Percentiles rank a stretch among this genome's conserved stretches.
These are phyloP conservation scores for Tapirus indicus DNA, from an alignment of 2,797 vertebrate genomes.

Conservation along the genomic window DNA sequence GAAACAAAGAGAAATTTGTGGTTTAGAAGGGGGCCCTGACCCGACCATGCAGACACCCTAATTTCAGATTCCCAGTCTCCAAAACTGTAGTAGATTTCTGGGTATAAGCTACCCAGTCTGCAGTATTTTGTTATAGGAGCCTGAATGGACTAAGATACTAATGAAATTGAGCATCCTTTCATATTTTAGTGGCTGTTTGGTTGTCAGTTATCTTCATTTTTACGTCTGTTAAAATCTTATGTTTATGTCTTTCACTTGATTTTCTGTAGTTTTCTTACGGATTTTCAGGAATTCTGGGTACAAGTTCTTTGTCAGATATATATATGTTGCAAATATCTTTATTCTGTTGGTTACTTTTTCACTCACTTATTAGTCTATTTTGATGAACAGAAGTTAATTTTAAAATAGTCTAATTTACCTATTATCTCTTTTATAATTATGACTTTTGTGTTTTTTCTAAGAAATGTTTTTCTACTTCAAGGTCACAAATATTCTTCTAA, in stretches of 20 bases:
- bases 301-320: not conserved
- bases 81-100: too few species aligned
- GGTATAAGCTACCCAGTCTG: too few species aligned
- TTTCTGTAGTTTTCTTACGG: not conserved
- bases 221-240: not conserved
- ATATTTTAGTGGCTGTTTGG: not conserved
- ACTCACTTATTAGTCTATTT: not conserved
- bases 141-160: too few species aligned
- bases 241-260: not conserved
- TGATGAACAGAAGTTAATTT: too few species aligned
- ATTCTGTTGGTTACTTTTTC: not conserved
- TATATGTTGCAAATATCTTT: not conserved
- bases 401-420: too few species aligned
- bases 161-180: not conserved
- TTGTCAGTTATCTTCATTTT: not conserved
- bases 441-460: not conserved
- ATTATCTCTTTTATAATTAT: too few species aligned
- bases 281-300: not conserved
- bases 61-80: too few species aligned
- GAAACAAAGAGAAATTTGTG: too few species aligned
- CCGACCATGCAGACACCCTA: too few species aligned
- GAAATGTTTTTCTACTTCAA: not conserved
- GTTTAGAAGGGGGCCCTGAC: too few species aligned
- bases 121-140: too few species aligned
- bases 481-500: not conserved